phyloP scores from a whole-genome alignment of 2,797 vertebrate genomes.

The Acanthurus tractus region DNA sequence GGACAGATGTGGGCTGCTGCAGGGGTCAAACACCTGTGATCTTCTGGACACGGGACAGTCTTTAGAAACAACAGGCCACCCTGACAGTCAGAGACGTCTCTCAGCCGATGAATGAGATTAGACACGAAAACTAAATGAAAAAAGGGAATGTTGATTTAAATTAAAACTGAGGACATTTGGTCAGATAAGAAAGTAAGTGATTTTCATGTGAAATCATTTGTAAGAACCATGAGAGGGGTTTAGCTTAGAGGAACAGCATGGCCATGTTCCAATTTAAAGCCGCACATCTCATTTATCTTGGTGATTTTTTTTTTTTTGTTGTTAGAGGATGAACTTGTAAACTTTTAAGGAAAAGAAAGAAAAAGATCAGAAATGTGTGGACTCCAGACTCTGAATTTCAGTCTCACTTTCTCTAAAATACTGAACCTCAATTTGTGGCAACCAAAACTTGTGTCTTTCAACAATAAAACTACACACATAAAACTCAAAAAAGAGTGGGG shows the following conservation, averaged over 20 bases:
- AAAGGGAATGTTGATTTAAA: slow-evolving; percentile 36
- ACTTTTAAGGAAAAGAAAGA: slow-evolving; percentile 4
- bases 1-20: slow-evolving; percentile 4
- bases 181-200: slow-evolving; percentile 41
- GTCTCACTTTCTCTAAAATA: slow-evolving; percentile 24
- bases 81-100: slow-evolving; percentile 18
- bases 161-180: slow-evolving; percentile 23
- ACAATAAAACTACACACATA: not conserved
- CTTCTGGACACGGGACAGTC: slow-evolving; percentile 7
- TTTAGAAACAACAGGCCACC: not conserved
- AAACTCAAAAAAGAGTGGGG: slow-evolving; percentile 1
- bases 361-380: not conserved
- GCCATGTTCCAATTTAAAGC: slow-evolving; percentile 24
- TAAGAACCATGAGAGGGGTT: slow-evolving; percentile 31
- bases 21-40: slow-evolving; percentile 23
- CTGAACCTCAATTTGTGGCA: slow-evolving; percentile 5
- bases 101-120: slow-evolving; percentile 9
- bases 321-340: slow-evolving; percentile 25
- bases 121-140: not conserved
- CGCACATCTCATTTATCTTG: slow-evolving; percentile 10
- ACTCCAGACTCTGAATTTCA: slow-evolving; percentile 4
- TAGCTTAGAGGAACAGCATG: not conserved
- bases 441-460: slow-evolving; percentile 18
- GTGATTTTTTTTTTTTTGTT: not conserved
- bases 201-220: slow-evolving; percentile 32